These are phyloP conservation scores for Drosophila borealis DNA, from an alignment of 2,888 invertebrate genomes.

Conservation along the genomic window DNA sequence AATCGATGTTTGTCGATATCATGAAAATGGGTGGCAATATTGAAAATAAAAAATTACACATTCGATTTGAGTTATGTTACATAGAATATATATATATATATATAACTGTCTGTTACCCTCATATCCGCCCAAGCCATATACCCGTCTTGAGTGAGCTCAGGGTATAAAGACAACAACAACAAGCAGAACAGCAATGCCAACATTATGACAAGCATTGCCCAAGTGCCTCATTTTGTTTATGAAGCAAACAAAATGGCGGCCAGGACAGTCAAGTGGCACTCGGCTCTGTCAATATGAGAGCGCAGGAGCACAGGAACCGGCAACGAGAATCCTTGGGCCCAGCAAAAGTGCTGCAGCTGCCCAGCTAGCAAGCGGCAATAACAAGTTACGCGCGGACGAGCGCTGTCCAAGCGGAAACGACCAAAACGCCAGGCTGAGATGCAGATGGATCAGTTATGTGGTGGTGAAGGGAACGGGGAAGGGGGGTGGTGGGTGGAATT, in stretches of 20 bases:
- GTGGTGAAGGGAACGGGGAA: neutral
- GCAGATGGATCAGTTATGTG: neutral
- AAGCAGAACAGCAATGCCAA: constrained; percentile 27
- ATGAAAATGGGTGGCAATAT: too few species aligned
- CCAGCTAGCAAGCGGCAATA: constrained; percentile 28
- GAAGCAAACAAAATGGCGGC: constrained; percentile 65
- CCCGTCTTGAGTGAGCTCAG: too few species aligned
- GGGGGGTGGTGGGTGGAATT: neutral
- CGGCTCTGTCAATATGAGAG: constrained; percentile 38
- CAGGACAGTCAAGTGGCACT: constrained; percentile 33
- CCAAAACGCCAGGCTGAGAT: constrained; percentile 1
- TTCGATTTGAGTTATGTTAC: too few species aligned
- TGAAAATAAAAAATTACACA: too few species aligned
- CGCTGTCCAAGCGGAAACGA: constrained; percentile 63
- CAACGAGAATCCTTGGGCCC: constrained; percentile 2
- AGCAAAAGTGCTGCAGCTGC: constrained; percentile 3
- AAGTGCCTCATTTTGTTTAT: constrained; percentile 76
- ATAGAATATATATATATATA: too few species aligned
- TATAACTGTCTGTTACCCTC: too few species aligned
- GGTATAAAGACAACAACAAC: constrained; percentile 1
- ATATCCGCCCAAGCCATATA: too few species aligned
- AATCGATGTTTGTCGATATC: too few species aligned
- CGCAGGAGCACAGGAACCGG: neutral
- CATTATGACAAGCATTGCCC: constrained; percentile 64
- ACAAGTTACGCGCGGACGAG: constrained; percentile 71